Evolutionary conservation across 2,113 vertebrate species (phyloP).

Genomic region (Halichoeres trimaculatus): DNA sequence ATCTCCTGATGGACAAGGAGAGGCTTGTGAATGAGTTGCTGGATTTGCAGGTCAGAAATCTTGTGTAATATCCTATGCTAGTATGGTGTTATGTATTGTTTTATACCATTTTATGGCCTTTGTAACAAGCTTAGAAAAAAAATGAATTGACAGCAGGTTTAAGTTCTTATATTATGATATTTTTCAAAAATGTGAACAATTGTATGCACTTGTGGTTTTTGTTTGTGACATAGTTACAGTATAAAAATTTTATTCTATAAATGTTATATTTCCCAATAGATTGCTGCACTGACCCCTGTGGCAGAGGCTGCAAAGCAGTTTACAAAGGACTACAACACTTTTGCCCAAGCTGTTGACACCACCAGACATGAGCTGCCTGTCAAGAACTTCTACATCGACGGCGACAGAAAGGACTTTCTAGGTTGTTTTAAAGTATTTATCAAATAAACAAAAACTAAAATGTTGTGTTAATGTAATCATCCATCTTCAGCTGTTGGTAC

Average conservation of each 20-base stretch:
- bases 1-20: conserved; percentile 76
- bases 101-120: background rate
- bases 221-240: background rate
- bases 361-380: conserved; percentile 87
- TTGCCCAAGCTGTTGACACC: conserved; percentile 87
- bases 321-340: conserved; percentile 83
- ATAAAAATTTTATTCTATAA: background rate
- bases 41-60: conserved; percentile 83
- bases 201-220: background rate
- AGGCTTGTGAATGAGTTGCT: conserved; percentile 72
- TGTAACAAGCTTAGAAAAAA: background rate
- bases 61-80: background rate
- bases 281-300: conserved; percentile 80
- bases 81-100: background rate
- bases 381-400: conserved; percentile 84
- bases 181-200: background rate
- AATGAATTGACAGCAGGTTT: background rate
- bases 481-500: too few species aligned
- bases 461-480: background rate
- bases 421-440: conserved; percentile 73
- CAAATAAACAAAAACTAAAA: background rate
- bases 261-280: conserved; percentile 70
- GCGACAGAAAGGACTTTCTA: conserved; percentile 79
- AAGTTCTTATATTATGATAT: background rate
- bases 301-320: conserved; percentile 77